Conservation (phyloP, 1,140 invertebrate genomes). For the Bombus waltoni region DNA sequence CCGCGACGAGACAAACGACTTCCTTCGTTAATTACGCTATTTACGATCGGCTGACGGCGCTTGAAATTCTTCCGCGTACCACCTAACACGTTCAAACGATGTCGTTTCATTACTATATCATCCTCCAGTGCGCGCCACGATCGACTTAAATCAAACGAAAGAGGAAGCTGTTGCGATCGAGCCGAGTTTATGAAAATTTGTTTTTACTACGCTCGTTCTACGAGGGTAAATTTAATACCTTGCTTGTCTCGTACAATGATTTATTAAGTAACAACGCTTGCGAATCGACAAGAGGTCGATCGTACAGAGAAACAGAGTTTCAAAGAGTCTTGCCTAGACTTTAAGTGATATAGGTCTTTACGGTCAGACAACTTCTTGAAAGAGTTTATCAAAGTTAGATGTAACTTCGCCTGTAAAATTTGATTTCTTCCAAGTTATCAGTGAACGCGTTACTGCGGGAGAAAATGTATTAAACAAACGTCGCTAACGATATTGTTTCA, state of each 20-base stretch:
- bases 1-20: background rate
- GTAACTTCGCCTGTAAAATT: too few relatives aligned
- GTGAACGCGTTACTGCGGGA: too few relatives aligned
- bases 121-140: background rate
- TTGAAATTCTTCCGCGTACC: too few relatives aligned
- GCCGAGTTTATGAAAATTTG: background rate
- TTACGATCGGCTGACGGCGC: background rate
- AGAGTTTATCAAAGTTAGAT: too few relatives aligned
- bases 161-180: background rate
- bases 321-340: background rate
- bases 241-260: background rate
- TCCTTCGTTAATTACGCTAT: conserved; percentile 23
- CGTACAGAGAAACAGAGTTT: background rate
- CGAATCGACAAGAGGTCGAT: background rate
- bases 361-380: background rate
- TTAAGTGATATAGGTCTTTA: background rate
- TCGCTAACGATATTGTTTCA: background rate
- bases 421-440: too few relatives aligned
- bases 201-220: background rate
- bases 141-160: background rate
- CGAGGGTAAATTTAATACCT: background rate
- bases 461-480: background rate
- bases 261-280: background rate
- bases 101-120: background rate
- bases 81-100: background rate